These are phyloP conservation scores for Pocillopora meandrina DNA, from an alignment of 92 coral and sea anemone species.

Conservation along the genomic window DNA sequence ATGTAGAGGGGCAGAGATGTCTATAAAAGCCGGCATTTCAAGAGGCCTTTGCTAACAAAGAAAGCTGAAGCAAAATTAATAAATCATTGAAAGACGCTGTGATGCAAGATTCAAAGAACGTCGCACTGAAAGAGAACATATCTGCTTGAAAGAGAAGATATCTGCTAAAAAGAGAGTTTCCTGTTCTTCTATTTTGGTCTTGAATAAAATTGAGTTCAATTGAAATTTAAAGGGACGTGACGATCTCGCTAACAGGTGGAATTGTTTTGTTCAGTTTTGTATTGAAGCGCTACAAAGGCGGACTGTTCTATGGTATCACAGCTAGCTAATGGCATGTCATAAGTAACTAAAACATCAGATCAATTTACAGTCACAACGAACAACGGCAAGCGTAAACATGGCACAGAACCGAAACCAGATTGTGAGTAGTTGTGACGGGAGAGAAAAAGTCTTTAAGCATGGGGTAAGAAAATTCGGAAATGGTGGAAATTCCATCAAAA, in stretches of 20 bases:
- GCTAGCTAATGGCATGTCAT: conserved; percentile 28
- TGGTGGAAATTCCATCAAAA: no score
- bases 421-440: conserved; percentile 13
- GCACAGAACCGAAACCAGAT: conserved; percentile 10
- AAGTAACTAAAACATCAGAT: conserved; percentile 23
- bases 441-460: not conserved
- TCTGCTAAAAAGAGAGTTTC: not conserved
- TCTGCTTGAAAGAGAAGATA: not conserved
- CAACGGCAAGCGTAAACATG: conserved; percentile 13
- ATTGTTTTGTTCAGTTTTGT: not conserved
- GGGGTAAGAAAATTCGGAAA: not conserved
- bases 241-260: not conserved
- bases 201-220: not conserved
- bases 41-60: no score
- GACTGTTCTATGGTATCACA: not conserved
- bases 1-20: no score
- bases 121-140: no score
- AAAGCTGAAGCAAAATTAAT: no score
- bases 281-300: not conserved
- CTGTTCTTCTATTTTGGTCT: not conserved
- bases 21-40: no score
- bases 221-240: not conserved
- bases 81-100: no score
- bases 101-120: no score
- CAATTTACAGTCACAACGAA: conserved; percentile 22